These are phyloP conservation scores for Andrena dorsata DNA, from an alignment of 2,888 invertebrate species.

Conservation along the genomic window DNA sequence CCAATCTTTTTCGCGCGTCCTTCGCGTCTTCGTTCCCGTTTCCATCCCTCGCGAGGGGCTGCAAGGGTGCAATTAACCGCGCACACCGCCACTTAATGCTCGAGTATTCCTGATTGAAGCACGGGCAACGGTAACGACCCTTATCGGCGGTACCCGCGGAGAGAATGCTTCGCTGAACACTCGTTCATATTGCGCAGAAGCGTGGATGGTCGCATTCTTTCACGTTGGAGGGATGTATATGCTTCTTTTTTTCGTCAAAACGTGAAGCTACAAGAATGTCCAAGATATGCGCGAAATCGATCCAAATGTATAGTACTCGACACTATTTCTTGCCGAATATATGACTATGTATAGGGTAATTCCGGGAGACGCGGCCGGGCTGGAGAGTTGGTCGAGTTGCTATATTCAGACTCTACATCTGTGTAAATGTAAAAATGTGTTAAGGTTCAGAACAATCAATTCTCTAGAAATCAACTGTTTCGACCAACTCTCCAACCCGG, in stretches of 20 bases:
- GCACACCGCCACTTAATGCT: conserved; percentile 10
- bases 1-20: conserved; percentile 18
- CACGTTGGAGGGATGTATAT: neutral
- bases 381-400: no score
- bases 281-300: no score
- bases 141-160: conserved; percentile 12
- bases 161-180: neutral
- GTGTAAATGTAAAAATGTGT: no score
- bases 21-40: conserved; percentile 35
- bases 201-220: neutral
- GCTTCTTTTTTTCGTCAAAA: neutral
- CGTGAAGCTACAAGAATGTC: no score
- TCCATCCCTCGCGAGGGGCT: conserved; percentile 15
- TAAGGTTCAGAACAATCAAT: no score
- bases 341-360: no score
- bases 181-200: neutral
- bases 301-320: no score
- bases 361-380: no score
- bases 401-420: no score
- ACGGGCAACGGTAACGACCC: conserved; percentile 15
- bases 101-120: conserved; percentile 20
- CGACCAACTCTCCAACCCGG: no score
- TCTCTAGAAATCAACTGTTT: no score
- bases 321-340: no score
- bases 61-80: conserved; percentile 28